Evolutionary conservation across 2,888 invertebrate species (phyloP).

Genomic region (Heteropelma amictum): DNA sequence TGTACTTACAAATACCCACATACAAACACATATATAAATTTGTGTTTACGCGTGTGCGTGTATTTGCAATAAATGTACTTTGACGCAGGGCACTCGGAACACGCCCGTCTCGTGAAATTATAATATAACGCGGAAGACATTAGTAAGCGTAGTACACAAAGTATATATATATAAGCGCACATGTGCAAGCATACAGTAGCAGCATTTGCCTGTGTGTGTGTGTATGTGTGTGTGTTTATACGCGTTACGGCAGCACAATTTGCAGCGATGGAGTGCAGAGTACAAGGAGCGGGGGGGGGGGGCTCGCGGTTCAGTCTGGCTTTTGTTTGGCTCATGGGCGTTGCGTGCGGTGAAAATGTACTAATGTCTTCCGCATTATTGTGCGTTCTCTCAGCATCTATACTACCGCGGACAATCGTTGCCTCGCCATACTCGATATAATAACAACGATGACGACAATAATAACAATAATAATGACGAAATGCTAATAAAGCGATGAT

Average conservation of each 20-base stretch:
- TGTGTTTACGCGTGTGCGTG: not conserved
- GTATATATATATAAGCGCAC: not conserved
- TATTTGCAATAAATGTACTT: slow-evolving; percentile 41
- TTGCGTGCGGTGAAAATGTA: slow-evolving; percentile 53
- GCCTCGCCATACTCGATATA: not conserved
- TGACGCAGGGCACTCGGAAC: slow-evolving; percentile 41
- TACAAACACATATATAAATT: not conserved
- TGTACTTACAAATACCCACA: no score
- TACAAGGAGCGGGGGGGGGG: no score
- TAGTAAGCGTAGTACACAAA: slow-evolving; percentile 28
- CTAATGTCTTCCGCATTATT: slow-evolving; percentile 56
- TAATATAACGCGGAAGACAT: slow-evolving; percentile 55
- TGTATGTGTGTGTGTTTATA: no score
- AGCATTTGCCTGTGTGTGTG: no score
- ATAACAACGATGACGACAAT: not conserved
- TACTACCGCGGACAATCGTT: not conserved
- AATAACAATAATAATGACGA: not conserved
- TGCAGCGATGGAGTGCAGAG: no score
- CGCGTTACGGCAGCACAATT: no score
- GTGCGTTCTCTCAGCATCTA: slow-evolving; percentile 33
- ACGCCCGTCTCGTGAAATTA: slow-evolving; percentile 49
- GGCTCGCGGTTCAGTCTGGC: no score
- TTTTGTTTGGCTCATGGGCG: slow-evolving; percentile 53
- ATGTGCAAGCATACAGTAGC: not conserved
- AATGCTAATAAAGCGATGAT: slow-evolving; percentile 3